phyloP scores from a whole-genome alignment of 2,888 invertebrate genomes.

The Phrixothrix hirtus region DNA sequence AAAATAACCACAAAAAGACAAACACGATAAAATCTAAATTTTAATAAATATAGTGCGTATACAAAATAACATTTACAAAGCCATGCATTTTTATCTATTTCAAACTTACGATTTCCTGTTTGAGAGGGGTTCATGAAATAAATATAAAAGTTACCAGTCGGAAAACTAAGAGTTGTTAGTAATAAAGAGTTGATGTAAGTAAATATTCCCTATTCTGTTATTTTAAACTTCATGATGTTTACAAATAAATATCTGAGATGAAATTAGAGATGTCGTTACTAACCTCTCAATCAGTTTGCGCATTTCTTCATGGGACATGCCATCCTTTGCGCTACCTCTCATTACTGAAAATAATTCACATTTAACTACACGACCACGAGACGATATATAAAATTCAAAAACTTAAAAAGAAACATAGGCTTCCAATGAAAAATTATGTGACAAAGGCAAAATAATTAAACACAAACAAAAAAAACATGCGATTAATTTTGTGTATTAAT shows the following conservation, averaged over 20 bases:
- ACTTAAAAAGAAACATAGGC: too few species aligned
- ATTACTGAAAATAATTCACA: conserved; percentile 64
- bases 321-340: conserved; percentile 80
- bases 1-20: too few species aligned
- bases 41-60: conserved; percentile 59
- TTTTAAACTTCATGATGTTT: background rate
- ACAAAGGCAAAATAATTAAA: conserved; percentile 44
- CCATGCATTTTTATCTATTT: conserved; percentile 22
- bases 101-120: conserved; percentile 78
- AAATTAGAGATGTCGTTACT: conserved; percentile 18
- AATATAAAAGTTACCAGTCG: conserved; percentile 28
- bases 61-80: conserved; percentile 9
- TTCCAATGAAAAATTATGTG: conserved; percentile 16
- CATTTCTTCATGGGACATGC: conserved; percentile 94
- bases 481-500: conserved; percentile 33
- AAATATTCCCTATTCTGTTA: background rate
- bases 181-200: background rate
- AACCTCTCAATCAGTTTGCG: conserved; percentile 96
- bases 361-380: conserved; percentile 59
- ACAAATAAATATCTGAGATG: too few species aligned
- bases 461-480: conserved; percentile 51
- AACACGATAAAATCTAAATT: too few species aligned
- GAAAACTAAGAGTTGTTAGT: conserved; percentile 22
- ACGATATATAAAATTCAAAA: conserved; percentile 54
- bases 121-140: conserved; percentile 60